Percentiles rank a stretch among this genome's conserved stretches.
Evolutionary conservation across 2,888 invertebrate species (phyloP).

Genomic region (Pollenia angustigena): DNA sequence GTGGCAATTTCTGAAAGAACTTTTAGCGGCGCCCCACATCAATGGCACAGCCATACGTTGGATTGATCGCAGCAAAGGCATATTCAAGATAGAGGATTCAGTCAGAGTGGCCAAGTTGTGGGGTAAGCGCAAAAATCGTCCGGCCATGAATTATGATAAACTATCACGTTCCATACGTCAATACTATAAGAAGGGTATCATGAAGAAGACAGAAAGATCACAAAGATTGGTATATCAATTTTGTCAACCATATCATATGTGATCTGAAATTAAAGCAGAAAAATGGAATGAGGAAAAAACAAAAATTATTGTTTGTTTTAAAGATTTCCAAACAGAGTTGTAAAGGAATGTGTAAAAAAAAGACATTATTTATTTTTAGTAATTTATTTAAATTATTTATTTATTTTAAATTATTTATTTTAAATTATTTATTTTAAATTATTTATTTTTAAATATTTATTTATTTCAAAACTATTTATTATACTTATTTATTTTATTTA

Average conservation of each 20-base stretch:
- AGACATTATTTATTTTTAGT: constrained; percentile 73
- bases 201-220: constrained; percentile 99
- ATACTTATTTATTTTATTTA: constrained; percentile 45
- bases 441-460: background rate
- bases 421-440: constrained; percentile 9
- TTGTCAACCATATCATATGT: constrained; percentile 96
- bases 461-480: constrained; percentile 13
- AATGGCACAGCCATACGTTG: constrained; percentile 98
- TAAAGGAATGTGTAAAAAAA: background rate
- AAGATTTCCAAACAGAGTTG: constrained; percentile 12
- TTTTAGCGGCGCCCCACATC: constrained; percentile 93
- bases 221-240: constrained; percentile 99
- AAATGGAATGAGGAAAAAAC: background rate
- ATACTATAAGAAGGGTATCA: constrained; percentile 99
- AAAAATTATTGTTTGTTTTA: background rate
- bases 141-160: constrained; percentile 99
- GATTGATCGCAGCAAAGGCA: constrained; percentile 96
- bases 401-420: constrained; percentile 8
- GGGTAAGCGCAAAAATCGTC: constrained; percentile 99
- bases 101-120: constrained; percentile 98
- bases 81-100: constrained; percentile 99
- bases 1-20: constrained; percentile 99
- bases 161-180: constrained; percentile 98
- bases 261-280: constrained; percentile 76
- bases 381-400: constrained; percentile 6